phyloP scores from a whole-genome alignment of 2,797 vertebrate species.

The Enteromius radiatus region DNA sequence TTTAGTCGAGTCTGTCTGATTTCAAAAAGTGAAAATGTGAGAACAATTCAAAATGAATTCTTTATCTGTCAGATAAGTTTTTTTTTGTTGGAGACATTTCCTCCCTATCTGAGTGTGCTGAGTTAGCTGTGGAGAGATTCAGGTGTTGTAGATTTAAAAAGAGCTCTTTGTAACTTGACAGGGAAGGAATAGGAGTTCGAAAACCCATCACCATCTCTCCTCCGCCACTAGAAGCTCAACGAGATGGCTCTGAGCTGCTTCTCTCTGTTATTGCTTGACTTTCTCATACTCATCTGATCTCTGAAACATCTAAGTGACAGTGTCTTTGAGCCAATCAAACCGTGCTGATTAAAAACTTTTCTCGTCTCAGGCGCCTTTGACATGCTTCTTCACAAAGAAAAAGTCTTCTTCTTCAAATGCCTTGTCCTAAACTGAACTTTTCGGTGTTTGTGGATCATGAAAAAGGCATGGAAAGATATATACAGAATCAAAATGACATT shows the following conservation, averaged over 20 bases:
- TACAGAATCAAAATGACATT: neutral
- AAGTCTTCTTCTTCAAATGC: neutral
- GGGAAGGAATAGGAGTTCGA: conserved; percentile 37
- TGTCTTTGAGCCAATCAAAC: conserved; percentile 50
- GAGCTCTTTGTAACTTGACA: conserved; percentile 56
- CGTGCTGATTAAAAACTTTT: conserved; percentile 41
- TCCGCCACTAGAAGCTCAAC: conserved; percentile 18
- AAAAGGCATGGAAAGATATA: neutral
- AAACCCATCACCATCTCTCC: conserved; percentile 29
- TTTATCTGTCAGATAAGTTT: conserved; percentile 51
- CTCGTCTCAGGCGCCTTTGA: neutral
- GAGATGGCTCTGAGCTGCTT: conserved; percentile 38
- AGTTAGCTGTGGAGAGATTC: conserved; percentile 52
- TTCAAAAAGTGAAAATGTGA: conserved; percentile 52
- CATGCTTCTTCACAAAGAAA: conserved; percentile 1
- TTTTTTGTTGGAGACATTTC: conserved; percentile 43
- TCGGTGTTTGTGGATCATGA: neutral
- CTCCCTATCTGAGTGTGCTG: conserved; percentile 36
- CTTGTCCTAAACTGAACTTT: neutral
- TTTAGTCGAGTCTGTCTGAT: conserved; percentile 42
- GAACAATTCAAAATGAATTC: conserved; percentile 49
- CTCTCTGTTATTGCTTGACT: conserved; percentile 33
- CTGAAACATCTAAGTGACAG: conserved; percentile 48
- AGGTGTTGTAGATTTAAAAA: conserved; percentile 44
- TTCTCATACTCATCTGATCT: conserved; percentile 48